phyloP scores from a whole-genome alignment of 1,140 invertebrate genomes.

The Achroia grisella region DNA sequence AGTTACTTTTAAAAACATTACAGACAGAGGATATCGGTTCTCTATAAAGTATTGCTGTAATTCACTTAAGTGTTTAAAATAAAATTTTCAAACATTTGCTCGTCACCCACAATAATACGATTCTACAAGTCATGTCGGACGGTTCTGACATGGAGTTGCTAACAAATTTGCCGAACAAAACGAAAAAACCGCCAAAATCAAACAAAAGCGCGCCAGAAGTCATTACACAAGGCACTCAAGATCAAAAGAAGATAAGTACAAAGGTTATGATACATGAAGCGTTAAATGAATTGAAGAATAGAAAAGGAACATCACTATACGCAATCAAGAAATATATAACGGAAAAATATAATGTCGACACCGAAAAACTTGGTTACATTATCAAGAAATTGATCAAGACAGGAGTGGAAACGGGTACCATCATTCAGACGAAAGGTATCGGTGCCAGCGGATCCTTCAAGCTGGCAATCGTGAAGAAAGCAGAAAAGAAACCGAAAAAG shows the following conservation, averaged over 20 bases:
- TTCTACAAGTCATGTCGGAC: slow-evolving; percentile 23
- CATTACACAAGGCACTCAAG: slow-evolving; percentile 16
- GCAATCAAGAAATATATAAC: slow-evolving; percentile 55
- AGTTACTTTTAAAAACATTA: too few species aligned
- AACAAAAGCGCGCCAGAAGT: slow-evolving; percentile 26
- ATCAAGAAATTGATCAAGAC: slow-evolving; percentile 49
- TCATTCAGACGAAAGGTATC: slow-evolving; percentile 44
- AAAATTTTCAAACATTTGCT: slow-evolving; percentile 3
- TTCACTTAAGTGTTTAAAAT: not conserved
- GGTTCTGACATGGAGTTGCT: slow-evolving; percentile 32
- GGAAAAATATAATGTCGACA: slow-evolving; percentile 38
- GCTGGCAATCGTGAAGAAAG: slow-evolving; percentile 20
- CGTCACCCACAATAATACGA: not conserved
- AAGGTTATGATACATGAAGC: slow-evolving; percentile 49
- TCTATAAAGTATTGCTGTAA: slow-evolving; percentile 8
- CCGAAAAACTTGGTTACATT: slow-evolving; percentile 40
- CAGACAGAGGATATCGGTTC: too few species aligned
- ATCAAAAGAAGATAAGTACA: slow-evolving; percentile 37
- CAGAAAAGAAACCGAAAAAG: slow-evolving; percentile 10
- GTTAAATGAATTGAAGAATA: slow-evolving; percentile 32
- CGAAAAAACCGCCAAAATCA: slow-evolving; percentile 17
- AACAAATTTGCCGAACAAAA: slow-evolving; percentile 21
- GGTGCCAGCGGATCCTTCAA: slow-evolving; percentile 56
- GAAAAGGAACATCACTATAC: slow-evolving; percentile 49
- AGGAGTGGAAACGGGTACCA: slow-evolving; percentile 35